Base-by-base conservation (phyloP, 2,113 vertebrate species). In the Motacilla tschutschensis region DNA sequence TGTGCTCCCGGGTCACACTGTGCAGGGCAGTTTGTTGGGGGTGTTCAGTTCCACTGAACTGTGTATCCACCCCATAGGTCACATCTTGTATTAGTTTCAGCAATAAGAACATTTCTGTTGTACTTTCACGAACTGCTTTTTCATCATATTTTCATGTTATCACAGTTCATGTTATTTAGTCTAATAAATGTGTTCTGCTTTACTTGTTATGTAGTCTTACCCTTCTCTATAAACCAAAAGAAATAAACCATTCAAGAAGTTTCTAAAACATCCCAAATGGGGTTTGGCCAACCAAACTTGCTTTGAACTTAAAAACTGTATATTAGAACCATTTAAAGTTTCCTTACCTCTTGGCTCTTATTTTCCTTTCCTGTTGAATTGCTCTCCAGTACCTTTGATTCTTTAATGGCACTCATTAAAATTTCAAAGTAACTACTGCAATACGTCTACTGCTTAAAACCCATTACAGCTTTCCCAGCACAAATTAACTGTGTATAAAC, bases 361-460 rank as follows among this genome's bases (percentile, higher is more conserved):
- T 79, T 95, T 94, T 86, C n/a, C 33, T 35, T 59, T 89, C 28
- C 57, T 40, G 62, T 26, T 80, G 75, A 59, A 78, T n/a, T 87
- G 50, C 36, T 84, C 8, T 90, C 38, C 28, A 0, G 0, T 74
- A 73, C 59, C n/a, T 95, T 80, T 78, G 64, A 31, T 91, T 82
- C 82, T 79, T 81, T 73, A 93, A 88, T 73, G 65, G 46, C 58
- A 83, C 85, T 89, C 84, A 91, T 91, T 93, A 94, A 79, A 77
- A 55, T 94, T 94, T 95, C 83, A 89, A 76, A 95, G 53, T 44
- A 78, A 85, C 84, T 81, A 81, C 41, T 83, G 25, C 59, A 87
- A 28, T 87, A 79, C 19, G 50, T 94, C 60, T 79, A 67, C 46
- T 65, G 59, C 77, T 60, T 72, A 95, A 79, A 93, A 77, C 24